These are phyloP conservation scores for Lasiurus cinereus DNA, from an alignment of 2,113 vertebrate genomes.

Conservation along the genomic window DNA sequence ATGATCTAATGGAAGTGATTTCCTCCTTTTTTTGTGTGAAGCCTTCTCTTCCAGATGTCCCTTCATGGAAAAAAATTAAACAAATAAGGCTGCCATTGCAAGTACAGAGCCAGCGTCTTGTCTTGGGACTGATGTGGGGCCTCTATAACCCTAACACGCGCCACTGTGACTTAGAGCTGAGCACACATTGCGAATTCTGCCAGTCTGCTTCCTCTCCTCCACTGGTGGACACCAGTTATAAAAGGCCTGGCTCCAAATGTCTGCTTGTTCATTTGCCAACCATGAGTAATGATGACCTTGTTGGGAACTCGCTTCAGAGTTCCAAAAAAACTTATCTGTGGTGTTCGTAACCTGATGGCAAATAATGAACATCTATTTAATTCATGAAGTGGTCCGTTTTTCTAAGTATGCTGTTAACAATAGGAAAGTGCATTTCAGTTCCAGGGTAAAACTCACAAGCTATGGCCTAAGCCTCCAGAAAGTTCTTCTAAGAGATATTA, in stretches of 20 bases:
- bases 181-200: neutral
- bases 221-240: neutral
- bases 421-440: neutral
- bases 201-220: neutral
- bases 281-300: neutral
- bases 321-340: neutral
- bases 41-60: constrained; percentile 45
- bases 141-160: neutral
- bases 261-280: neutral
- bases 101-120: neutral
- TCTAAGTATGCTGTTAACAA: neutral
- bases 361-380: constrained; percentile 41
- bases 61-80: neutral
- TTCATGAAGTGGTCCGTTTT: neutral
- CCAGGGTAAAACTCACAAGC: neutral
- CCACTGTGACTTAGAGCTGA: neutral
- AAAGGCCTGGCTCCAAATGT: neutral
- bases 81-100: neutral
- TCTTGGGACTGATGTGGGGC: neutral
- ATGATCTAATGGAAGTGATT: constrained; percentile 90
- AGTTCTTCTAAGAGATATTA: neutral
- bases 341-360: neutral
- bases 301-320: constrained; percentile 26
- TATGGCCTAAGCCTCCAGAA: neutral
- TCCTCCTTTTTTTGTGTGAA: constrained; percentile 92